Evolutionary conservation across 1,140 invertebrate genomes (phyloP).

Genomic region (Scaptomyza graminum): DNA sequence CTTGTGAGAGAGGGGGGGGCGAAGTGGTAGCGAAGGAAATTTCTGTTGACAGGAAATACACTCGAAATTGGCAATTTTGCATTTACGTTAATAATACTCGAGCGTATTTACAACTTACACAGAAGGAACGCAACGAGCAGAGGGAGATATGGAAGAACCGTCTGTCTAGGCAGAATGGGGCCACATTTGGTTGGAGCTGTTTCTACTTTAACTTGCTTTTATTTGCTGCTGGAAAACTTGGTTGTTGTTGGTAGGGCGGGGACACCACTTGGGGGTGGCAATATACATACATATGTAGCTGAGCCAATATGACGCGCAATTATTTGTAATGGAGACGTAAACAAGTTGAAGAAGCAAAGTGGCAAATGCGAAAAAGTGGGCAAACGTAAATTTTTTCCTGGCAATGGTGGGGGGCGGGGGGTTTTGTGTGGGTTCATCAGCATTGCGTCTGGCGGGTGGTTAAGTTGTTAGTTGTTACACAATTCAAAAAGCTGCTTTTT

Average conservation of each 20-base stretch:
- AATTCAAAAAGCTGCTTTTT: constrained; percentile 53
- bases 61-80: constrained; percentile 84
- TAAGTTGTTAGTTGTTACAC: constrained; percentile 77
- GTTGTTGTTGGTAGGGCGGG: background rate
- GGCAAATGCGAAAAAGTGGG: constrained; percentile 69
- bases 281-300: too few relatives aligned
- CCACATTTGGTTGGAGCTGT: constrained; percentile 39
- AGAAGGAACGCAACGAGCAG: background rate
- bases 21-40: constrained; percentile 55
- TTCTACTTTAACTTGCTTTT: constrained; percentile 30
- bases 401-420: background rate
- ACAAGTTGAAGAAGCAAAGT: constrained; percentile 81
- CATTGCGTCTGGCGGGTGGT: constrained; percentile 44
- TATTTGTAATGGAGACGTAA: constrained; percentile 84
- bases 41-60: constrained; percentile 84
- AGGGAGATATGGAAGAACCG: background rate
- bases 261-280: constrained; percentile 17
- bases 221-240: constrained; percentile 44
- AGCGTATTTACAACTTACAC: constrained; percentile 82
- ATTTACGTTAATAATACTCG: constrained; percentile 84
- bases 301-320: constrained; percentile 83
- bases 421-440: constrained; percentile 2
- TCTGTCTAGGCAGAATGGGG: constrained; percentile 71
- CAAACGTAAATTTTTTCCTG: constrained; percentile 38
- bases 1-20: background rate